These are phyloP conservation scores for Microcebus lehilahytsara DNA, from an alignment of 2,113 vertebrate species.

Conservation along the genomic window DNA sequence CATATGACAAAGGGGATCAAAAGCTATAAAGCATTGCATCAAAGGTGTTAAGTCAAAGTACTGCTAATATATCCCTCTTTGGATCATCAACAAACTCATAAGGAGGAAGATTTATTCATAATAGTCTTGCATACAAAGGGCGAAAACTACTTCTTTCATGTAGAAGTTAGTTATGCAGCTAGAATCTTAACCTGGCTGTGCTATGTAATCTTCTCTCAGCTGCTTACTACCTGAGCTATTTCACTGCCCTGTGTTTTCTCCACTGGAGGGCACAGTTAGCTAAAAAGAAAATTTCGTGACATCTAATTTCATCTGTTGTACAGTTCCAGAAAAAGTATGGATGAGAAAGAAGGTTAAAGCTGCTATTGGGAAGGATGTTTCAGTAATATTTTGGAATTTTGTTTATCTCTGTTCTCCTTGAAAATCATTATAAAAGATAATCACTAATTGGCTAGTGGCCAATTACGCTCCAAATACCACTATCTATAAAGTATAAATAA, in stretches of 20 bases:
- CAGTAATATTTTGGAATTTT: constrained; percentile 5
- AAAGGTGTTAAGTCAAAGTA: constrained; percentile 8
- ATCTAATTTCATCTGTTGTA: constrained; percentile 40
- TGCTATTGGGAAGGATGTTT: neutral
- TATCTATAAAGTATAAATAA: constrained; percentile 38
- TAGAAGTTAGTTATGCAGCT: neutral
- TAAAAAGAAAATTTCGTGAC: constrained; percentile 62
- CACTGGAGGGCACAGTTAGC: constrained; percentile 76
- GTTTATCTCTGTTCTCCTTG: constrained; percentile 27
- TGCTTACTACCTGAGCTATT: neutral
- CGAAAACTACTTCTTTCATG: neutral
- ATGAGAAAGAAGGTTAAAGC: constrained; percentile 19
- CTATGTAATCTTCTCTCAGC: neutral
- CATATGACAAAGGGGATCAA: neutral
- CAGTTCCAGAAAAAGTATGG: constrained; percentile 28
- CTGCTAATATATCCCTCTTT: neutral
- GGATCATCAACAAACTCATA: neutral
- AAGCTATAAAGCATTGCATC: constrained; percentile 42
- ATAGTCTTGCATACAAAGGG: neutral
- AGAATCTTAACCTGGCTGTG: neutral
- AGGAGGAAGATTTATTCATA: neutral
- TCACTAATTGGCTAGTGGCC: constrained; percentile 9
- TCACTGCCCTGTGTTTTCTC: constrained; percentile 60
- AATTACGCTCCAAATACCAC: neutral
- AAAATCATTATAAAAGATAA: constrained; percentile 47